Conservation (phyloP, 1,140 invertebrate genomes). For the Caenorhabditis remanei region DNA sequence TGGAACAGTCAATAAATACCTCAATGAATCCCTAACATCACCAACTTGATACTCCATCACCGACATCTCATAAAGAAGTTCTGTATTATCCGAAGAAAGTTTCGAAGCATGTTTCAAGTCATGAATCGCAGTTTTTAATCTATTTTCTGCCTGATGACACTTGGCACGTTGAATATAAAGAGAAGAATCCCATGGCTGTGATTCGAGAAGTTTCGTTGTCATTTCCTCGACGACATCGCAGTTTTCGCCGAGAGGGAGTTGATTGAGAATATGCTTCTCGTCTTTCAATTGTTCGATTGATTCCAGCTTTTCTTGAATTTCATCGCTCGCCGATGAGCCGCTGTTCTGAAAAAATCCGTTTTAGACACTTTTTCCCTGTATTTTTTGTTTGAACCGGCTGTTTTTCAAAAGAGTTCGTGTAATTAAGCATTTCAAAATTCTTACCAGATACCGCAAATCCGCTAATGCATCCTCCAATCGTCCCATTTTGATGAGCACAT, state of each 20-base stretch:
- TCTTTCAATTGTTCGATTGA: neutral
- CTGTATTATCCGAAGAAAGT: constrained; percentile 90
- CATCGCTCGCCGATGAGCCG: neutral
- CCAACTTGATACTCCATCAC: constrained; percentile 89
- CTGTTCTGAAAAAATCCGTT: neutral
- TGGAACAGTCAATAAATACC: constrained; percentile 79
- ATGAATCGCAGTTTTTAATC: constrained; percentile 88
- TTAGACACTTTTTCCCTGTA: no score
- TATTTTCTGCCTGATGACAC: constrained; percentile 85
- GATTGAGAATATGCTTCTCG: neutral
- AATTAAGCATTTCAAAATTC: neutral
- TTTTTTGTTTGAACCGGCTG: no score
- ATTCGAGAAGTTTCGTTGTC: constrained; percentile 79
- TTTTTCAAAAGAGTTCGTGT: neutral
- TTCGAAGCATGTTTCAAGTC: constrained; percentile 92
- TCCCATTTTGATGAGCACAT: constrained; percentile 83
- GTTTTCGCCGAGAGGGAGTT: constrained; percentile 80
- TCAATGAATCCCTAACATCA: constrained; percentile 89
- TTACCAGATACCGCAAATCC: constrained; percentile 84
- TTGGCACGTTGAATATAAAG: constrained; percentile 89
- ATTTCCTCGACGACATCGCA: constrained; percentile 83
- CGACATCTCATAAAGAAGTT: constrained; percentile 88
- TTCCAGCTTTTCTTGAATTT: neutral
- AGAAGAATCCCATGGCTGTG: constrained; percentile 85
- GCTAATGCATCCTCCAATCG: constrained; percentile 84